phyloP scores from a whole-genome alignment of 37 sponge, comb jelly and placozoan species.

The Agelas oroides region DNA sequence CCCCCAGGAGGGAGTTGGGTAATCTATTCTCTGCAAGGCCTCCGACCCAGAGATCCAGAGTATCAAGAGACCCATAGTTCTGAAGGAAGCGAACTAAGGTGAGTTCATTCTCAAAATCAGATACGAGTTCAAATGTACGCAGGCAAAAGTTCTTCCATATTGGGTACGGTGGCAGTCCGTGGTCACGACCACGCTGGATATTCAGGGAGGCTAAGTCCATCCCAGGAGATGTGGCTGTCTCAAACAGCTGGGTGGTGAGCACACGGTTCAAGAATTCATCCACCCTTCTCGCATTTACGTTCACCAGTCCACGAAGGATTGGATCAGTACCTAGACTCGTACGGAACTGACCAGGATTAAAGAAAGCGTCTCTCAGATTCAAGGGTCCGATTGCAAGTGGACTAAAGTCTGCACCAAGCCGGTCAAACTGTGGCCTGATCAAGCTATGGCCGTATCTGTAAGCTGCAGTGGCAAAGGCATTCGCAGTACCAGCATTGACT shows the following conservation, averaged over 20 bases:
- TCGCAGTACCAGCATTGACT: conserved; percentile 71
- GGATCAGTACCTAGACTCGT: conserved; percentile 76
- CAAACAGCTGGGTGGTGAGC: conserved; percentile 75
- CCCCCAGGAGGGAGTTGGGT: conserved; percentile 65
- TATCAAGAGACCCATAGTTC: conserved; percentile 65
- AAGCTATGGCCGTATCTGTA: conserved; percentile 89
- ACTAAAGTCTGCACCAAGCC: conserved; percentile 56
- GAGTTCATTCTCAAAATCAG: conserved; percentile 23
- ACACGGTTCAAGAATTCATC: conserved; percentile 80
- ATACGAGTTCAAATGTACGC: neutral
- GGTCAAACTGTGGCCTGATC: conserved; percentile 70
- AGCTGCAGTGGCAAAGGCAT: conserved; percentile 89
- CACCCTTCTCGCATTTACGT: conserved; percentile 42
- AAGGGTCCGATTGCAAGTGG: conserved; percentile 62
- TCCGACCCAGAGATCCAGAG: conserved; percentile 80
- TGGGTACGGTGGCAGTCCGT: conserved; percentile 85
- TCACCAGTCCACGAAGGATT: conserved; percentile 75
- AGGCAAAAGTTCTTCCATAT: conserved; percentile 78
- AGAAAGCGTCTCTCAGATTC: conserved; percentile 65
- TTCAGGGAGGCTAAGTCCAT: conserved; percentile 89
- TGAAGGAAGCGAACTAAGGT: conserved; percentile 44
- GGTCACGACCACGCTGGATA: conserved; percentile 90
- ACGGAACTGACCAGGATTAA: conserved; percentile 62
- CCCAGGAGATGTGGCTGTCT: conserved; percentile 15
- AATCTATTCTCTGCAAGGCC: conserved; percentile 85